Evolutionary conservation across 2,888 invertebrate genomes (phyloP).

Genomic region (Thera obeliscata): DNA sequence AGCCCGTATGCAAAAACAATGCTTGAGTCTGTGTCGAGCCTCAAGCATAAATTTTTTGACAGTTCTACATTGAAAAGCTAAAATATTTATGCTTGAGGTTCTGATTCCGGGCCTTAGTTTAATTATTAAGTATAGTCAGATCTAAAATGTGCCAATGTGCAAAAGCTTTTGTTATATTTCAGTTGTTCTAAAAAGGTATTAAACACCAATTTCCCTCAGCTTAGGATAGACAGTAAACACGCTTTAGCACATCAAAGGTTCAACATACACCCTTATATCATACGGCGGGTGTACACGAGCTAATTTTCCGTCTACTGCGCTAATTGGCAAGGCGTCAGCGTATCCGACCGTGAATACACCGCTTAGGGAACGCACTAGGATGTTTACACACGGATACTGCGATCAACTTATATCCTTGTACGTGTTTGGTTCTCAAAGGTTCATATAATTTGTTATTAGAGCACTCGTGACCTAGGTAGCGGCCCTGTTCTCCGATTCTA

Average conservation of each 20-base stretch:
- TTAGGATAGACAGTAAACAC: conserved; percentile 10
- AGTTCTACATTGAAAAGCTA: too few relatives aligned
- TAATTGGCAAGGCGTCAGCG: conserved; percentile 58
- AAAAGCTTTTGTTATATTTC: too few relatives aligned
- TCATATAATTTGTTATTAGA: not conserved
- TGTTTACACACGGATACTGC: conserved; percentile 13
- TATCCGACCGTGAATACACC: conserved; percentile 48
- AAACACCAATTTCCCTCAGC: conserved; percentile 4
- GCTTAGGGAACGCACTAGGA: conserved; percentile 27
- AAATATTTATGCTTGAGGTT: too few relatives aligned
- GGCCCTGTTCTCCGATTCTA: too few relatives aligned
- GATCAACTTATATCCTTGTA: not conserved
- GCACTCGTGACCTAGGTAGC: too few relatives aligned
- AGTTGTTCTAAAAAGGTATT: not conserved
- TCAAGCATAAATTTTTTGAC: too few relatives aligned
- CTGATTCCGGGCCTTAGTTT: too few relatives aligned
- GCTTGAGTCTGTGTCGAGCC: too few relatives aligned
- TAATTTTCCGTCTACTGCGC: conserved; percentile 70
- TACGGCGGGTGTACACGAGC: conserved; percentile 46
- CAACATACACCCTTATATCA: conserved; percentile 20
- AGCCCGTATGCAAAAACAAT: too few relatives aligned
- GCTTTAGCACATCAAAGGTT: conserved; percentile 42
- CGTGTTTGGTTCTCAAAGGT: not conserved
- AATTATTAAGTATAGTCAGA: too few relatives aligned
- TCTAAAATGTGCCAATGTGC: too few relatives aligned